phyloP scores from a whole-genome alignment of 1,140 invertebrate genomes.

The Cataglyphis hispanica region DNA sequence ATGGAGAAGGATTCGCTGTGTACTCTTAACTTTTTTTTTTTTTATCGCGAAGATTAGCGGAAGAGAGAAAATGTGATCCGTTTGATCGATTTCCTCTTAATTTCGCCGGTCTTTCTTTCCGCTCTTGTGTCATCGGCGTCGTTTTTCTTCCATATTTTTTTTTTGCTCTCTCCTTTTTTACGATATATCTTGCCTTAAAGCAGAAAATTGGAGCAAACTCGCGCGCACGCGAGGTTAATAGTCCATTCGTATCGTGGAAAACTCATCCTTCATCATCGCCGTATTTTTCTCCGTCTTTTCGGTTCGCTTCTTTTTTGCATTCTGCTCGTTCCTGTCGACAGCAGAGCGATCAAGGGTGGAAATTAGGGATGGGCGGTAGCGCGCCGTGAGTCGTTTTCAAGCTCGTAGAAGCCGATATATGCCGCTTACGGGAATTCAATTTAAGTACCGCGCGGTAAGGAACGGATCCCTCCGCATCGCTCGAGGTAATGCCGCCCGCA shows the following conservation, averaged over 20 bases:
- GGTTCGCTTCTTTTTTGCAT: conserved; percentile 56
- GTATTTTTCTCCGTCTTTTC: conserved; percentile 50
- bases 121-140: conserved; percentile 40
- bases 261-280: conserved; percentile 66
- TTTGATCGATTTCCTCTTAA: conserved; percentile 56
- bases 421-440: conserved; percentile 69
- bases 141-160: conserved; percentile 43
- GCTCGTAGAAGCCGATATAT: conserved; percentile 61
- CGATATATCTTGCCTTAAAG: conserved; percentile 46
- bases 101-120: conserved; percentile 57
- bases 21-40: conserved; percentile 60
- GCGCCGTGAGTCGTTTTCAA: conserved; percentile 69
- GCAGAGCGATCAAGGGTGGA: conserved; percentile 71
- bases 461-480: conserved; percentile 58
- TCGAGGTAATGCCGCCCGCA: conserved; percentile 50
- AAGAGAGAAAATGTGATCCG: conserved; percentile 37
- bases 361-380: conserved; percentile 66
- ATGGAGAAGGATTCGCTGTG: conserved; percentile 39
- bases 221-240: conserved; percentile 67
- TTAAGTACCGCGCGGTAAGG: conserved; percentile 65
- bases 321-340: conserved; percentile 64
- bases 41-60: conserved; percentile 41
- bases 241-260: conserved; percentile 69
- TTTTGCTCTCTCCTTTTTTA: conserved; percentile 17
- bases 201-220: conserved; percentile 48